Base-by-base conservation (phyloP, 2,113 vertebrate genomes). In the Gambusia holbrooki region DNA sequence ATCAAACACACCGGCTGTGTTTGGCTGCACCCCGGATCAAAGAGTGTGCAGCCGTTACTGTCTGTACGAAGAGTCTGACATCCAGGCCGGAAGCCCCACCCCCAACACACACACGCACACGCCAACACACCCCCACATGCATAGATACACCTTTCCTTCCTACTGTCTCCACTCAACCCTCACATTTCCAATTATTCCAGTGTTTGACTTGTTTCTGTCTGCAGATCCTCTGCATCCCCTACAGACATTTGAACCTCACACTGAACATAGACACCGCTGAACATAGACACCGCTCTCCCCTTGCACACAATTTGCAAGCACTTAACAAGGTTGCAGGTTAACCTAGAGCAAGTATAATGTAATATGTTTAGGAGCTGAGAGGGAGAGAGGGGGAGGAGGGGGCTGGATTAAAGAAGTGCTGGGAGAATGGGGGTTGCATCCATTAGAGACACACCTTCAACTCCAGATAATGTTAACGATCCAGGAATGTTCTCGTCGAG, bases 311-410 rank as follows among this genome's bases (percentile, higher is more conserved):
- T 79, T 73, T 69, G 25, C 66, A 72, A 79, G 68, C 71, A 68
- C 82, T 86, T 84, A 88, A 80, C 68, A 78, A 83, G 75, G 74
- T 77, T 74, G 81, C 60, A 74, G 87, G 88, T 88, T 84, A 90
- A 88, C 73, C 76, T 74, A 83, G 81, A 88, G 89, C 87, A 84
- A 91, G 83, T 82, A 64, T 81, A 89, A 91, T 87, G 71, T 84
- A 83, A 88, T 89, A 70, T 80, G 71, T 45, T 42, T 69, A 48
- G 45, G 45, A 42, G 40, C 40, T 42, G 12, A 67, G 71, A 58
- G 75, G 77, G 25, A 80, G 63, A 15, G 58, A 66, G 72, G 71
- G 62, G 73, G 75, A 17, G 82, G 63, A 5, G 58, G 63, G 84
- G 67, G 79, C 30, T n/a, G 87, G 70, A 3, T 61, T 71, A 14